Evolutionary conservation across 2,113 vertebrate genomes (phyloP).

Genomic region (Mormyrus iriodes): DNA sequence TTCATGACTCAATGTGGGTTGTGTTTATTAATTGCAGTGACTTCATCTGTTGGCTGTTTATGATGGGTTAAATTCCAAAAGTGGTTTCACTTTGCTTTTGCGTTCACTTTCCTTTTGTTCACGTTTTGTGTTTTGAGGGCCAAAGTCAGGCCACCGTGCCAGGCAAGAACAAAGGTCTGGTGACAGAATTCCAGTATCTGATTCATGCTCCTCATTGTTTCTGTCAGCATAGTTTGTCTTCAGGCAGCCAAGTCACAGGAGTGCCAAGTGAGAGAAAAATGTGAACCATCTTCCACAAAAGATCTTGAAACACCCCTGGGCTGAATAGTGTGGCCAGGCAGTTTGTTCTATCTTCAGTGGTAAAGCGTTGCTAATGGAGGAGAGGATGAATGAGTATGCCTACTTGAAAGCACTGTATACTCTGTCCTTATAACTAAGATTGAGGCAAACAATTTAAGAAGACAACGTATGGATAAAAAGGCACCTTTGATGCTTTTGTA

Average conservation of each 20-base stretch:
- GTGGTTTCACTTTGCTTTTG: conserved; percentile 4
- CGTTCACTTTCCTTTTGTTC: not conserved
- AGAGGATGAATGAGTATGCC: conserved; percentile 33
- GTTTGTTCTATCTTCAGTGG: not conserved
- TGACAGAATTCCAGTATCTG: conserved; percentile 6
- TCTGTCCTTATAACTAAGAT: conserved; percentile 37
- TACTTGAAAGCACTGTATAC: conserved; percentile 32
- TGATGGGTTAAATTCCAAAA: not conserved
- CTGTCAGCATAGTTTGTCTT: not conserved
- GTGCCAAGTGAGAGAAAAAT: conserved; percentile 4
- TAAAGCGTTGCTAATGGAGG: not conserved
- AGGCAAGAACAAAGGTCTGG: not conserved
- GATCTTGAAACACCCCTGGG: not conserved
- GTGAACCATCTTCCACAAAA: not conserved
- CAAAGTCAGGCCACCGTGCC: not conserved
- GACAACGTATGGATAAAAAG: conserved; percentile 36
- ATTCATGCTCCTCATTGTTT: conserved; percentile 8
- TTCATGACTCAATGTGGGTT: not conserved
- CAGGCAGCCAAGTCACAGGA: not conserved
- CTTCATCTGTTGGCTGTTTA: not conserved
- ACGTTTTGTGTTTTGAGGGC: not conserved
- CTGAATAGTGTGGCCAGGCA: not conserved
- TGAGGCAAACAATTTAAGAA: conserved; percentile 37
- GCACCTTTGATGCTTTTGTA: conserved; percentile 34
- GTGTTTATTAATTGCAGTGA: not conserved